phyloP scores from a whole-genome alignment of 2,113 vertebrate species.

The Panthera tigris region DNA sequence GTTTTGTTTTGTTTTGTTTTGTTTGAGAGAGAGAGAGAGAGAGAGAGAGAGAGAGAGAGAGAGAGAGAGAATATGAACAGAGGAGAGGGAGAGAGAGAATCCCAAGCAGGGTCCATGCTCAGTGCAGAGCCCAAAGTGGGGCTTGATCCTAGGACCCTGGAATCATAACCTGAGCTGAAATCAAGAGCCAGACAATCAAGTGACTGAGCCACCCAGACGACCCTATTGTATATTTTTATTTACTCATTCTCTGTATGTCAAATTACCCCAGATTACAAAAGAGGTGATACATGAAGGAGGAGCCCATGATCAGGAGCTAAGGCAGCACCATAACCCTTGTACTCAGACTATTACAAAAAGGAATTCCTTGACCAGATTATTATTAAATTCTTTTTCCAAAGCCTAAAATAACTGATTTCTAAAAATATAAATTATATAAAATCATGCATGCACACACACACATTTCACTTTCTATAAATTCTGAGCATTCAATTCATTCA shows the following conservation, averaged over 20 bases:
- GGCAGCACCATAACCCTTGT: background rate
- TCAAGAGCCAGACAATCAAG: no score
- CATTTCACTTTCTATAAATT: background rate
- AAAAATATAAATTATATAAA: background rate
- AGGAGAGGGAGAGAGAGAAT: no score
- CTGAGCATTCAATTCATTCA: background rate
- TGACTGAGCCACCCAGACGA: no score
- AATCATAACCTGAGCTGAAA: no score
- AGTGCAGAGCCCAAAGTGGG: no score
- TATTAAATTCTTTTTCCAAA: slow-evolving; percentile 41
- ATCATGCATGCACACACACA: background rate
- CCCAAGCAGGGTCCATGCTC: no score
- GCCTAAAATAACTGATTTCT: background rate
- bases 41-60: no score
- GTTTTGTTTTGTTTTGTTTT: no score
- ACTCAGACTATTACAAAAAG: background rate
- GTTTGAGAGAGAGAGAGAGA: no score
- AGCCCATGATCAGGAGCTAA: background rate
- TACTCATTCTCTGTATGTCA: background rate
- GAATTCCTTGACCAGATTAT: slow-evolving; percentile 2
- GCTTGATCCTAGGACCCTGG: no score
- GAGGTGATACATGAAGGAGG: background rate
- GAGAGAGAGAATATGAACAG: no score
- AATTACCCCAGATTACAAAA: background rate
- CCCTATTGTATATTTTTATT: background rate